These are phyloP conservation scores for Ciconia maguari DNA, from an alignment of 2,113 vertebrate genomes.

Conservation along the genomic window DNA sequence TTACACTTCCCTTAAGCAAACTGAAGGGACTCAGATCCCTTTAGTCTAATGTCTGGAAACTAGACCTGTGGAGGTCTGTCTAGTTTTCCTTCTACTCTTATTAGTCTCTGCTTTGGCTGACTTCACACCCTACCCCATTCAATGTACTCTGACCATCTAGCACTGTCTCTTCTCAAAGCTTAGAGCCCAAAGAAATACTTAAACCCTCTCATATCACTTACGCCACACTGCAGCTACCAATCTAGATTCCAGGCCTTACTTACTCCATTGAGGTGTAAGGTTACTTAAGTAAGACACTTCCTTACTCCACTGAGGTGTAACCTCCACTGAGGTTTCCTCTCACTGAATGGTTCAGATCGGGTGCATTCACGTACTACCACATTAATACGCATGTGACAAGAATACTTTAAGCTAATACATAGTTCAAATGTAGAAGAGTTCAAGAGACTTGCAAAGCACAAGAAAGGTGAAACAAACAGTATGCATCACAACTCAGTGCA, in stretches of 20 bases:
- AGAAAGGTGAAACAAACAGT: not conserved
- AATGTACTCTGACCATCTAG: not conserved
- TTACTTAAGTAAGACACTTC: not conserved
- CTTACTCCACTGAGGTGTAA: not conserved
- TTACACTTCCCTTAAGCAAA: not conserved
- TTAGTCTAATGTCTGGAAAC: not conserved
- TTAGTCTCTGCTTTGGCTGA: not conserved
- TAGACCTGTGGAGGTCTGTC: not conserved
- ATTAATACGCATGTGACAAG: accelerated
- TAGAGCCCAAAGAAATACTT: not conserved
- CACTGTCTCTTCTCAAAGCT: not conserved
- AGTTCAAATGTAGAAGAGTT: too few species aligned
- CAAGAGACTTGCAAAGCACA: not conserved
- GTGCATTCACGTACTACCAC: not conserved
- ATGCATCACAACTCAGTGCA: not conserved
- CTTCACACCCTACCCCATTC: not conserved
- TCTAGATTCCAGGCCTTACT: not conserved
- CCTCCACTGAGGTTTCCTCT: not conserved
- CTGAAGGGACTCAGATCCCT: not conserved
- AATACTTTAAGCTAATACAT: not conserved
- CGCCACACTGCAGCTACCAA: not conserved
- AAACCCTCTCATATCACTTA: not conserved
- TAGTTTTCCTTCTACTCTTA: not conserved
- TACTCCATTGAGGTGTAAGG: not conserved
- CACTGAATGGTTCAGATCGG: not conserved